phyloP scores from a whole-genome alignment of 2,888 invertebrate species.

The Pollenia amentaria region DNA sequence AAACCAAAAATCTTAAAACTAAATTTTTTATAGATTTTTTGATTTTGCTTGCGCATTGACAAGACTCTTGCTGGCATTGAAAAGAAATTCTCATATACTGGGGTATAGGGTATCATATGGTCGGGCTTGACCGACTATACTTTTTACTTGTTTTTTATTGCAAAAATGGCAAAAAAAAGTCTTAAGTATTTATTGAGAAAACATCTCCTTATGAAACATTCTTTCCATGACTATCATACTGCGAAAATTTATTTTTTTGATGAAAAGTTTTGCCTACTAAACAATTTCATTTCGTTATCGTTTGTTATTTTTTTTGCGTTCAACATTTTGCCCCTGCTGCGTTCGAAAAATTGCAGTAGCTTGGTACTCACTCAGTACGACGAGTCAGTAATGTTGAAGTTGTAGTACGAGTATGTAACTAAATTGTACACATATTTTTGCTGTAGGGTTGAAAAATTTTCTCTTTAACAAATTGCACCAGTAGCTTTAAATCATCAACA shows the following conservation, averaged over 20 bases:
- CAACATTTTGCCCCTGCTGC: constrained; percentile 35
- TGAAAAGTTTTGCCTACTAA: constrained; percentile 71
- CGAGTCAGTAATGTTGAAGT: constrained; percentile 34
- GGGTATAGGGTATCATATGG: too few relatives aligned
- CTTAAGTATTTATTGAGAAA: neutral
- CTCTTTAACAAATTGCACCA: constrained; percentile 63
- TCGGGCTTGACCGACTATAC: too few relatives aligned
- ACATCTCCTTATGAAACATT: neutral
- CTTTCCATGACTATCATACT: constrained; percentile 8
- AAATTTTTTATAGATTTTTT: too few relatives aligned
- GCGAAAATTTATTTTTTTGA: constrained; percentile 26
- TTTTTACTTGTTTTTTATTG: too few relatives aligned
- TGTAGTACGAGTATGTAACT: neutral
- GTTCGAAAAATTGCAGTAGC: constrained; percentile 41
- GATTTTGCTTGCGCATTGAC: too few relatives aligned
- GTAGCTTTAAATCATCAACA: constrained; percentile 54
- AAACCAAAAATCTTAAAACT: too few relatives aligned
- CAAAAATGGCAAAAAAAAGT: too few relatives aligned
- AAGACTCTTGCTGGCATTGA: too few relatives aligned
- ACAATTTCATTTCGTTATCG: constrained; percentile 65
- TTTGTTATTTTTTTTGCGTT: constrained; percentile 6
- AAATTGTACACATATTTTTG: constrained; percentile 5
- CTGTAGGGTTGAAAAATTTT: constrained; percentile 56
- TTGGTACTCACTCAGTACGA: neutral
- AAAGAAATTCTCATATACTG: too few relatives aligned